phyloP scores from a whole-genome alignment of 2,113 vertebrate species.

The Sapayoa aenigma region DNA sequence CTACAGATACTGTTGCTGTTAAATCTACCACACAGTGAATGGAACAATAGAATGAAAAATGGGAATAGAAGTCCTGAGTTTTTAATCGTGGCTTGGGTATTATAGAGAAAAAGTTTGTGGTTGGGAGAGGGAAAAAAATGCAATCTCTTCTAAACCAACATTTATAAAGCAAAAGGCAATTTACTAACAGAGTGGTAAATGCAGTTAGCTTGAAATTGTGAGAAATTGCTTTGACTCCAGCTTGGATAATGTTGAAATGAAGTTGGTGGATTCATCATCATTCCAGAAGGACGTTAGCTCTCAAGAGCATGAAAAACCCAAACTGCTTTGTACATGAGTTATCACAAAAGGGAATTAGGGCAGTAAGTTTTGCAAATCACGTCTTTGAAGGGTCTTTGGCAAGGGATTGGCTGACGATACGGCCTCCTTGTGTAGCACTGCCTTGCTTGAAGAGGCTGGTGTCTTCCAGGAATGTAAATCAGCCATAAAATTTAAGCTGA shows the following conservation, averaged over 20 bases:
- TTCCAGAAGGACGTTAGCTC: background rate
- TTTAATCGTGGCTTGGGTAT: background rate
- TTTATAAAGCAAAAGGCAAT: background rate
- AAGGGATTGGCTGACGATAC: background rate
- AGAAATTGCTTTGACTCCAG: slow-evolving; percentile 3
- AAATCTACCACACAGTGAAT: background rate
- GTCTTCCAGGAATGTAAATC: slow-evolving; percentile 36
- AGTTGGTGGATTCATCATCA: slow-evolving; percentile 1
- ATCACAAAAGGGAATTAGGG: slow-evolving; percentile 19
- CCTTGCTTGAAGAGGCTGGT: slow-evolving; percentile 7
- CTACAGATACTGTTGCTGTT: background rate
- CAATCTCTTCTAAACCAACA: background rate
- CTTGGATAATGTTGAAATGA: background rate
- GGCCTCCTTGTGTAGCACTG: background rate
- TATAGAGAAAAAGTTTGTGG: background rate
- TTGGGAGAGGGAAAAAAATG: background rate
- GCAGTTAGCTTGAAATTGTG: background rate
- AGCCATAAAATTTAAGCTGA: background rate
- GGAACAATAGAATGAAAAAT: background rate
- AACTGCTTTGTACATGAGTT: background rate
- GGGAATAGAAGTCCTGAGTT: background rate
- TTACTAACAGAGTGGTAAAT: background rate
- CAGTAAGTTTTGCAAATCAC: slow-evolving; percentile 10
- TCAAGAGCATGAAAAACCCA: background rate
- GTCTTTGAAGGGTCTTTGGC: slow-evolving; percentile 30